Conservation (phyloP, 2,797 vertebrate species). For the Halcyon leucocephala region DNA sequence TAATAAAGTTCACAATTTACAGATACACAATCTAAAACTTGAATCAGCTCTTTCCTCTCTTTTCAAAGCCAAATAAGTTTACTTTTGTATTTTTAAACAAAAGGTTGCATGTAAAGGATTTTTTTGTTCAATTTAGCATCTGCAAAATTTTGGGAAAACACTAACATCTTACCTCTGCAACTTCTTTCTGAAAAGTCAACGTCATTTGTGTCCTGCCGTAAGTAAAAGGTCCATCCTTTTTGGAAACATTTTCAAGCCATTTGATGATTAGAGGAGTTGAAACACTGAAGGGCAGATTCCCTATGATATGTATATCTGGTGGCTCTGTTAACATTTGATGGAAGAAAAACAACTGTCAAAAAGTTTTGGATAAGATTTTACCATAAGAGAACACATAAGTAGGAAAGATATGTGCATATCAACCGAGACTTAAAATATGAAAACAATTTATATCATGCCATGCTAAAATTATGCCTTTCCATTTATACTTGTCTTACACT, state of each 20-base stretch:
- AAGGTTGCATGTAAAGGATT: background rate
- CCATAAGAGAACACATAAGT: background rate
- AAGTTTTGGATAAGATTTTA: background rate
- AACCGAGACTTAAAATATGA: background rate
- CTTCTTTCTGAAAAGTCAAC: slow-evolving; percentile 96
- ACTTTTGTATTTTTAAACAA: background rate
- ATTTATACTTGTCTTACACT: background rate
- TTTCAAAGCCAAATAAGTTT: background rate
- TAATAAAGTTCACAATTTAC: background rate
- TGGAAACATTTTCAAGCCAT: slow-evolving; percentile 90
- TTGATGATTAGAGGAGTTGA: slow-evolving; percentile 93
- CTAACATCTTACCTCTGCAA: slow-evolving; percentile 86
- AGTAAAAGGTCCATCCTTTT: slow-evolving; percentile 86
- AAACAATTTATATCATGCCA: background rate
- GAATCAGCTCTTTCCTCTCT: background rate
- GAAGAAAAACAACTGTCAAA: background rate
- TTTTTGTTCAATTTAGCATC: background rate
- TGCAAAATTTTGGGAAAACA: background rate
- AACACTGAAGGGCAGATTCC: slow-evolving; percentile 95
- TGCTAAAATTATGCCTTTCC: background rate
- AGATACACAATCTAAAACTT: background rate
- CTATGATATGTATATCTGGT: slow-evolving; percentile 93
- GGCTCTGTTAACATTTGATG: slow-evolving; percentile 80
- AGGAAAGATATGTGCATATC: rapidly evolving
- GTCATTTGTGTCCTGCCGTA: slow-evolving; percentile 93